Evolutionary conservation across 2,113 vertebrate genomes (phyloP), one percentile per base, ranked within the genome.

Genomic region (Alligator sinensis): DNA sequence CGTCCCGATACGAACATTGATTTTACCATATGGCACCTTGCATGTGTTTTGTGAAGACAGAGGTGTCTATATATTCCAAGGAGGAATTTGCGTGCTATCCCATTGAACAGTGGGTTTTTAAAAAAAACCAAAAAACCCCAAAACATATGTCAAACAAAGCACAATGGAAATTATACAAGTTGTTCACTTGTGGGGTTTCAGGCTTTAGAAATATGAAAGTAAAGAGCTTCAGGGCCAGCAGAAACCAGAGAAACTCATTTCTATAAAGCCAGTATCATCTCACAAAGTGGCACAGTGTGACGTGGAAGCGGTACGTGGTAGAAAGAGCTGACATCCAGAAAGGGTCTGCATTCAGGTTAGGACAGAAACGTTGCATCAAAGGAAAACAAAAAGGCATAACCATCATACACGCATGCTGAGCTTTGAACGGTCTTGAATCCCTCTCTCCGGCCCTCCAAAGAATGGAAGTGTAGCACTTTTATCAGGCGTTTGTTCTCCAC

Each of bases 21-120:
- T 8, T 89, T 87, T 95, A 88, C 96, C 96, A 96, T 79, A 95
- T 87, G 90, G 94, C 90, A 96, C 92, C 87, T 95, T 92, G 82
- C 87, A 60, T 4, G 18, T 87, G 80, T 70, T 87, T 95, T 89
- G 28, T 82, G 80, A 95, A 93, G 96, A 94, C 70, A 89, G 63
- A 2, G 8, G 77, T 18, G 66, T 62, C 58, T 89, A 64, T 61
- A 9, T 61, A 18, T 78, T 86, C 88, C 80, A 88, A 86, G 76
- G 94, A 91, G 82, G 80, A 92, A 89, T 87, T 93, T 87, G 81
- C 28, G 70, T 89, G 24, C 82, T 93, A 90, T 80, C 88, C 83
- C 34, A 82, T 91, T 95, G 68, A 90, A 82, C 75, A 82, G 21
- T 24, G 84, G 14, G 25, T 17, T 64, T 57, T 77, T 13, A 88